Evolutionary conservation across 2,797 vertebrate species (phyloP).

Genomic region (Serranus cabrilla): DNA sequence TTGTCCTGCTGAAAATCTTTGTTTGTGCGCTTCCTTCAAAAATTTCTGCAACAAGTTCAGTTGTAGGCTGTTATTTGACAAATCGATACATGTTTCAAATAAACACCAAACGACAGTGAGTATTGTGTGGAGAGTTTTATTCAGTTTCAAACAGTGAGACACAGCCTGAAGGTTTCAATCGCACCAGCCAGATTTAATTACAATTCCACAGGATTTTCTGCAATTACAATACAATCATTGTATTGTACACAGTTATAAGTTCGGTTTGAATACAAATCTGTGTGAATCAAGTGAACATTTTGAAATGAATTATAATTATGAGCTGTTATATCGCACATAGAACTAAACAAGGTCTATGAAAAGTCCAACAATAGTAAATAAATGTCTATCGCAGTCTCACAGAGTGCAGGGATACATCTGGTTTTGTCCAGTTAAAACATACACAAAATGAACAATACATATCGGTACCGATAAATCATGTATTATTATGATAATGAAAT

Average conservation of each 20-base stretch:
- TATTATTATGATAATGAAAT: no score
- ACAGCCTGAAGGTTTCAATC: slow-evolving; percentile 41
- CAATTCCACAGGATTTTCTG: slow-evolving; percentile 26
- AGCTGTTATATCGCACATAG: slow-evolving; percentile 9
- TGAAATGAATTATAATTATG: slow-evolving; percentile 3
- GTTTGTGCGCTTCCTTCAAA: neutral
- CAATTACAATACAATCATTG: slow-evolving; percentile 33
- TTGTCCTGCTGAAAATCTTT: neutral
- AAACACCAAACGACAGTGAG: slow-evolving; percentile 33
- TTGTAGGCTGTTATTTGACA: neutral
- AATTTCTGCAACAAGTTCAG: slow-evolving; percentile 6
- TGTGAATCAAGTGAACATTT: slow-evolving; percentile 12
- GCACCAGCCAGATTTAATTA: slow-evolving; percentile 40
- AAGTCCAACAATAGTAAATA: neutral
- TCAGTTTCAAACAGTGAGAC: slow-evolving; percentile 48
- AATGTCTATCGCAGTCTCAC: neutral
- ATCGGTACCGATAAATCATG: no score
- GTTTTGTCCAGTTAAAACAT: neutral
- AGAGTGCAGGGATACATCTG: neutral
- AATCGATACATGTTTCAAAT: slow-evolving; percentile 19
- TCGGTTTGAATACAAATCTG: slow-evolving; percentile 29
- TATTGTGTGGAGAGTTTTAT: slow-evolving; percentile 57
- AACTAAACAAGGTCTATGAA: neutral
- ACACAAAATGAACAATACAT: no score
- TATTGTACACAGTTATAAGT: slow-evolving; percentile 30